Conservation (phyloP, 2,113 vertebrate genomes). For the Microcebus jonahi region DNA sequence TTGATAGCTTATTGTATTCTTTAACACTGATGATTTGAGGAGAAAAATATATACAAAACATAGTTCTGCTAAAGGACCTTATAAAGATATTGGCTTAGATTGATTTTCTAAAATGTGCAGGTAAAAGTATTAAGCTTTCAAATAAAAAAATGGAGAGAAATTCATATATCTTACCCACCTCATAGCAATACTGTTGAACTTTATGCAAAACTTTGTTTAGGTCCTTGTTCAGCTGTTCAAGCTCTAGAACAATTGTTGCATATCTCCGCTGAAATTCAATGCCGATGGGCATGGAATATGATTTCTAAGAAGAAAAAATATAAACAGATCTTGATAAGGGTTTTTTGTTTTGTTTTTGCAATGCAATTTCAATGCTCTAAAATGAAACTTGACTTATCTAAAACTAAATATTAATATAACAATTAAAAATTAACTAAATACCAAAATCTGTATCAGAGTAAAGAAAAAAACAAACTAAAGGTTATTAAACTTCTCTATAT, state of each 20-base stretch:
- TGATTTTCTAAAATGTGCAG: slow-evolving; percentile 33
- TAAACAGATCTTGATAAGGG: background rate
- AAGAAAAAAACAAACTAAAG: background rate
- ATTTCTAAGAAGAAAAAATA: slow-evolving; percentile 90
- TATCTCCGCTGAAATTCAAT: slow-evolving; percentile 98
- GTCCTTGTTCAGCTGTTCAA: slow-evolving; percentile 98
- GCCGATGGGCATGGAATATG: slow-evolving; percentile 94
- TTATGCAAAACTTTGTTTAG: slow-evolving; percentile 98
- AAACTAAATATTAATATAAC: background rate
- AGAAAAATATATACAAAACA: background rate
- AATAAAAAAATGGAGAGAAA: background rate
- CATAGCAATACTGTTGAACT: slow-evolving; percentile 97
- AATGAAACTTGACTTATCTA: background rate
- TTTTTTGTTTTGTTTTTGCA: background rate
- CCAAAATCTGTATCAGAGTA: too few species aligned
- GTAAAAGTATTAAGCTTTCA: background rate
- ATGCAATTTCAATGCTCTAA: slow-evolving; percentile 31
- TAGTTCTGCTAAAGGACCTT: background rate
- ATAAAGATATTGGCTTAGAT: background rate
- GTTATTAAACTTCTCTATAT: background rate
- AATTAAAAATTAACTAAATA: too few species aligned
- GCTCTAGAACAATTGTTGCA: slow-evolving; percentile 95
- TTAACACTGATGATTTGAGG: background rate
- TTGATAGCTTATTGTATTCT: background rate
- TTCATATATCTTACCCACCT: slow-evolving; percentile 85